phyloP scores from a whole-genome alignment of 2,888 invertebrate species.

The Pyrochroa serraticornis region DNA sequence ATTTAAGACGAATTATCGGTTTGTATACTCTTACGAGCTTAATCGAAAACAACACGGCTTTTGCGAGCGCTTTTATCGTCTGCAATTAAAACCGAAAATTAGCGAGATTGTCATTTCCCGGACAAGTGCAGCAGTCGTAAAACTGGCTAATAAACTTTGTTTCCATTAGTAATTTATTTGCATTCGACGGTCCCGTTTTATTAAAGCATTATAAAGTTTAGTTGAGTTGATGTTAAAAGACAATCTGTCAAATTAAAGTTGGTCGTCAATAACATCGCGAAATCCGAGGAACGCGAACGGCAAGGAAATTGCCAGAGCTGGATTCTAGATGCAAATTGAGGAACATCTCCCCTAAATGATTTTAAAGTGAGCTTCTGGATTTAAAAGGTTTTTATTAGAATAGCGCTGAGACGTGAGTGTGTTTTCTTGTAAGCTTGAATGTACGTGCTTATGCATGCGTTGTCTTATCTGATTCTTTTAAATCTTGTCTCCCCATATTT shows the following conservation, averaged over 20 bases:
- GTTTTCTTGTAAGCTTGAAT: conserved; percentile 24
- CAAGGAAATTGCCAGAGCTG: conserved; percentile 22
- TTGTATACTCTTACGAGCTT: background rate
- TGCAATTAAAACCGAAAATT: conserved; percentile 15
- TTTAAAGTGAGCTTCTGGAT: conserved; percentile 41
- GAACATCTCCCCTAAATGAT: conserved; percentile 44
- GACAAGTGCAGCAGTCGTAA: conserved; percentile 21
- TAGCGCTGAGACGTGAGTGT: conserved; percentile 21
- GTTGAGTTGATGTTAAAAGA: conserved; percentile 40
- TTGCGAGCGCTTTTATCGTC: background rate
- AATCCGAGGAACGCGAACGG: conserved; percentile 21
- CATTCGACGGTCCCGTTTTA: conserved; percentile 33
- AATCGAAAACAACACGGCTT: conserved; percentile 1
- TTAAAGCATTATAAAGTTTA: conserved; percentile 40
- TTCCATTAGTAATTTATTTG: conserved; percentile 25
- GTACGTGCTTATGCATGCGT: conserved; percentile 2
- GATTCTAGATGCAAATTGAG: conserved; percentile 27
- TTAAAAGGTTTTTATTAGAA: conserved; percentile 38
- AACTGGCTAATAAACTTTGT: conserved; percentile 28
- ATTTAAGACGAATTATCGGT: conserved; percentile 21
- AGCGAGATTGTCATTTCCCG: conserved; percentile 15
- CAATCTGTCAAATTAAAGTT: conserved; percentile 50
- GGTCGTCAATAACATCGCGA: conserved; percentile 44
- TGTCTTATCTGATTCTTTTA: conserved; percentile 18
- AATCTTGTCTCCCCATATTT: too few relatives aligned